Base-by-base conservation (phyloP, 2,113 vertebrate species). In the Otus sunia region DNA sequence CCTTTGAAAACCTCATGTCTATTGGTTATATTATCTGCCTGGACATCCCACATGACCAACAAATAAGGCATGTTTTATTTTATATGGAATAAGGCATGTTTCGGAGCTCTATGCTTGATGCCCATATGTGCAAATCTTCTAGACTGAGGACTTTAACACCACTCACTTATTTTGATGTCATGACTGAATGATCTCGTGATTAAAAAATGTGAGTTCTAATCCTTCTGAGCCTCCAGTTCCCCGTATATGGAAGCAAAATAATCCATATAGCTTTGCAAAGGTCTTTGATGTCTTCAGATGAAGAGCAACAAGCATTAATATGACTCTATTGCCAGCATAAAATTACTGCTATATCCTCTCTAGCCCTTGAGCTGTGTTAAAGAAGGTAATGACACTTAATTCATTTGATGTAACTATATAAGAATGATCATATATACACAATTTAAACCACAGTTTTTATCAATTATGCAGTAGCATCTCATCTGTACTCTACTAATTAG, bases 381-480 rank as follows among this genome's bases (percentile, higher is more conserved):
- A 92, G 87, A 20, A 25, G 16, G 84, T 71, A 88, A 50, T 63
- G 84, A 76, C 71, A 94, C 52, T 88, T 83, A 53, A 82, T 76
- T 92, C 36, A 94, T 91, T 90, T 90, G 86, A 92, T 95, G 77
- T 90, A 95, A 69, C 91, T 86, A 39, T 86, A 63, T 93, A 92
- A 75, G 79, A 94, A 90, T 71, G 71, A 89, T 95, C 76, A 91
- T 59, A 93, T 66, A 96, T 89, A 95, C 92, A 95, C 94, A 95
- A 96, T 92, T 95, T 77, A 92, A 96, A 94, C 80, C 91, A 97
- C 45, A 86, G 88, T 96, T 95, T 97, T 97, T 93, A 97, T 97
- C 96, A 97, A 97, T 98, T 98, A 97, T 92, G 95, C 53, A 67
- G 68, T 83, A 96, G 86, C 90, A 87, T 95, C 91, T 97, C 93